phyloP scores from a whole-genome alignment of 2,113 vertebrate species.

The Dryoscopus gambensis region DNA sequence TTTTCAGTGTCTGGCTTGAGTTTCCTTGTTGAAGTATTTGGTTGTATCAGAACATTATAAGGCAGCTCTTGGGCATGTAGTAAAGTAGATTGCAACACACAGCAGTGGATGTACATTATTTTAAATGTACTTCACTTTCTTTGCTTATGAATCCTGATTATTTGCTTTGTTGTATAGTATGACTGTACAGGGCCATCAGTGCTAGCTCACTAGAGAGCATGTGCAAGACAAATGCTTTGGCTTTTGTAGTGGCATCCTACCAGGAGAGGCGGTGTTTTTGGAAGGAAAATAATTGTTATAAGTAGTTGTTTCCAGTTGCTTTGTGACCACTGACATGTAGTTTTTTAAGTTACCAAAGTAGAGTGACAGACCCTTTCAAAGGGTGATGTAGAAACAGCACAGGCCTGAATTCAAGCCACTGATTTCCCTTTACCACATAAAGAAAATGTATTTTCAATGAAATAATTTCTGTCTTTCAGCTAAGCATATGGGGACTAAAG shows the following conservation, averaged over 20 bases:
- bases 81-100: neutral
- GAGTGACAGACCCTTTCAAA: neutral
- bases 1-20: neutral
- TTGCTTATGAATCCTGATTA: neutral
- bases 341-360: neutral
- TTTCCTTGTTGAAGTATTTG: neutral
- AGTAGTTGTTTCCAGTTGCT: neutral
- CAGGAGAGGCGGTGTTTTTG: neutral
- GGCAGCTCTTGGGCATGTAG: neutral
- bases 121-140: neutral
- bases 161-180: rapidly evolving
- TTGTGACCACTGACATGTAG: neutral
- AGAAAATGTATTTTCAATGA: neutral
- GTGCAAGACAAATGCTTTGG: neutral
- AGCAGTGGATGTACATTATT: neutral
- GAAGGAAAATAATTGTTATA: neutral
- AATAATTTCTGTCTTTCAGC: neutral
- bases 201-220: neutral
- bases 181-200: neutral
- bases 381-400: neutral
- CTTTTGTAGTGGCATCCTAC: neutral
- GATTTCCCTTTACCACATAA: neutral
- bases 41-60: neutral
- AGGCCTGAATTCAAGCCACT: neutral
- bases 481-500: neutral